A percentile compares a stretch with the other conserved stretches of the same genome.
Evolutionary conservation across 2,797 vertebrate genomes (phyloP).

Genomic region (Taenioides sp.): DNA sequence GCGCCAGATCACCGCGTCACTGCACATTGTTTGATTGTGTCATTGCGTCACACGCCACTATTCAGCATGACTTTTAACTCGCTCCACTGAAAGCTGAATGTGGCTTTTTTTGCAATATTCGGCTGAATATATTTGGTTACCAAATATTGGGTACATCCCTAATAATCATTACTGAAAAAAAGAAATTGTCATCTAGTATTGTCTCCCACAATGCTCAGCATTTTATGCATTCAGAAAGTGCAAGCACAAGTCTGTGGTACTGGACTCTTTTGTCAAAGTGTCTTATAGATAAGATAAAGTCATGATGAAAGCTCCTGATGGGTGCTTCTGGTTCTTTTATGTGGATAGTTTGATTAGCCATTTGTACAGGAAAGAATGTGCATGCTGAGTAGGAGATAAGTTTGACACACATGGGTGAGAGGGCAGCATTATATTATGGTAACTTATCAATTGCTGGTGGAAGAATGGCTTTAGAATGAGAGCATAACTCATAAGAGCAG

Average conservation of each 20-base stretch:
- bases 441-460: constrained; percentile 10
- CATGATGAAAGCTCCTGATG: background rate
- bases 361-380: background rate
- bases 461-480: constrained; percentile 14
- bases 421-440: constrained; percentile 7
- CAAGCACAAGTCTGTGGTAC: background rate
- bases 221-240: background rate
- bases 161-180: no score
- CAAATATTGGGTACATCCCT: no score
- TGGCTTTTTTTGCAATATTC: no score
- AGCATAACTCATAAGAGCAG: constrained; percentile 24
- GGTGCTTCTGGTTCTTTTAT: background rate
- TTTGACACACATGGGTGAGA: background rate
- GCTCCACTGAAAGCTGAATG: no score
- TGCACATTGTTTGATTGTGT: no score
- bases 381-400: background rate
- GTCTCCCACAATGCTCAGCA: background rate
- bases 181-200: background rate
- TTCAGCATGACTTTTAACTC: no score
- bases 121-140: no score
- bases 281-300: background rate
- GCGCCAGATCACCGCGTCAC: no score
- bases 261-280: background rate
- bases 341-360: background rate
- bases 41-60: no score